These are phyloP conservation scores for Dermatemys mawii DNA, from an alignment of 2,113 vertebrate genomes.

Conservation along the genomic window DNA sequence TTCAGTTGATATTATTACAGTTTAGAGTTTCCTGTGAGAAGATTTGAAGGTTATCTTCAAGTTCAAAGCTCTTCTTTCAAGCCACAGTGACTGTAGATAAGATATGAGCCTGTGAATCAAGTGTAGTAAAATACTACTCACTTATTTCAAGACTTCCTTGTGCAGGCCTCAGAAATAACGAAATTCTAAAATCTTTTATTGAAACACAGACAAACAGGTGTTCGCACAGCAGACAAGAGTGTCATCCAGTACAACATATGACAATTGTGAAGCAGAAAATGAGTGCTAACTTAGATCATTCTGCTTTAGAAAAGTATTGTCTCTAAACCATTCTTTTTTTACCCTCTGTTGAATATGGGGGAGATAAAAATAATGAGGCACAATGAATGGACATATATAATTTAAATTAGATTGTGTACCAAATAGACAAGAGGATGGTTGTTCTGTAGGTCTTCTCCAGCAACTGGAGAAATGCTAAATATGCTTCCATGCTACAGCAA, in stretches of 20 bases:
- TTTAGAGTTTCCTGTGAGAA: not conserved
- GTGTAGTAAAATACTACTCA: not conserved
- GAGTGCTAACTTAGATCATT: not conserved
- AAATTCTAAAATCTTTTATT: not conserved
- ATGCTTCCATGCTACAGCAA: not conserved
- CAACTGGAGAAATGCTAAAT: rapidly evolving
- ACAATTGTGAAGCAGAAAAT: not conserved
- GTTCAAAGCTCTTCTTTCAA: not conserved
- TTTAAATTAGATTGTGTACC: not conserved
- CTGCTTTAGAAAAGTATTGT: not conserved
- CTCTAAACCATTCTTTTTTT: not conserved
- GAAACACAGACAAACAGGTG: not conserved
- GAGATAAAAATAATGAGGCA: rapidly evolving
- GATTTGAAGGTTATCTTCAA: not conserved
- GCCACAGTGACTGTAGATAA: not conserved
- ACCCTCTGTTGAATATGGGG: not conserved
- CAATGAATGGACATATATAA: not conserved
- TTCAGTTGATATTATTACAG: rapidly evolving
- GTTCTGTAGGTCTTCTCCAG: not conserved
- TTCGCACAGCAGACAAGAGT: not conserved
- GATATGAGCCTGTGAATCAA: not conserved
- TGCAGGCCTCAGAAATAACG: not conserved
- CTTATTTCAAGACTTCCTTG: not conserved
- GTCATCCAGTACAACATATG: not conserved
- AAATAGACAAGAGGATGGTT: not conserved